Conservation (phyloP, 1,140 invertebrate species). For the Habropoda laboriosa region DNA sequence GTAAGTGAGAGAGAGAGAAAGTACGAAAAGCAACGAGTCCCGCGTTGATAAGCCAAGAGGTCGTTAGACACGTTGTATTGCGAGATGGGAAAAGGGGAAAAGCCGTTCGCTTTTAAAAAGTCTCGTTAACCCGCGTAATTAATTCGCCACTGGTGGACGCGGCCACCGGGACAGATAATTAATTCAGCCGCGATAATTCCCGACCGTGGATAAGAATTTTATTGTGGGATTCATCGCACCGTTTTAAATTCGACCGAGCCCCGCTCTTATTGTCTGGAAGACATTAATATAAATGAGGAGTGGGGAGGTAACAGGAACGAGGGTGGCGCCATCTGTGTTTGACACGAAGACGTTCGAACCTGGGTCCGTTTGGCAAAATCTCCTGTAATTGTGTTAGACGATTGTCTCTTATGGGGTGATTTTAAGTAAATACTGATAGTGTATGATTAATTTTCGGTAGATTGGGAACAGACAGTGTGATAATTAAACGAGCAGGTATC, state of each 20-base stretch:
- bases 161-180: constrained; percentile 54
- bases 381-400: too few relatives aligned
- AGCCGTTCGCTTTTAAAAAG: constrained; percentile 53
- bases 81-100: not conserved
- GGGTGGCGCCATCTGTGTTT: not conserved
- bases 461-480: too few relatives aligned
- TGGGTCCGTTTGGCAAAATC: too few relatives aligned
- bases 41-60: constrained; percentile 60
- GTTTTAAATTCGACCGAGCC: constrained; percentile 51
- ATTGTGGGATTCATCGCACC: constrained; percentile 42
- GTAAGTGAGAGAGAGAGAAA: too few relatives aligned
- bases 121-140: constrained; percentile 61
- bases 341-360: too few relatives aligned
- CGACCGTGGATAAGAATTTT: constrained; percentile 51
- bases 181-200: constrained; percentile 57
- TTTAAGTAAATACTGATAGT: too few relatives aligned
- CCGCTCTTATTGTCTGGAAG: not conserved
- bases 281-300: not conserved
- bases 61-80: constrained; percentile 52
- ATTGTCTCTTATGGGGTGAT: too few relatives aligned
- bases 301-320: too few relatives aligned
- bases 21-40: constrained; percentile 26
- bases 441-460: too few relatives aligned
- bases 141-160: constrained; percentile 39
- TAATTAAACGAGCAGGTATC: too few relatives aligned